Evolutionary conservation across 2,797 vertebrate genomes (phyloP).

Genomic region (Fistularia tabacaria): DNA sequence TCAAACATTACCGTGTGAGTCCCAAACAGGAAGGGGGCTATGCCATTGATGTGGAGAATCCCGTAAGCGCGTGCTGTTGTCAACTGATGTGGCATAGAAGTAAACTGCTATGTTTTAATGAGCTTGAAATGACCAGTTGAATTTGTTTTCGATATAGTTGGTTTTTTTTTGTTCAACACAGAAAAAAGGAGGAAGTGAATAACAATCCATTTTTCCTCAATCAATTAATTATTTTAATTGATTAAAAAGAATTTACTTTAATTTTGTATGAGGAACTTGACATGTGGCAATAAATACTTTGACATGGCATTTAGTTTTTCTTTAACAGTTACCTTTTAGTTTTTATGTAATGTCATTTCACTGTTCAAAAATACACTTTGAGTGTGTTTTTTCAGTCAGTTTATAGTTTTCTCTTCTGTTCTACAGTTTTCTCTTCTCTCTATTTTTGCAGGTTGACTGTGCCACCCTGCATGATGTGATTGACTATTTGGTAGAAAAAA

Average conservation of each 20-base stretch:
- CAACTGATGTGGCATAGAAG: background rate
- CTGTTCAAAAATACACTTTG: no score
- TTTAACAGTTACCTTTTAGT: no score
- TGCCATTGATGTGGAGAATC: conserved; percentile 73
- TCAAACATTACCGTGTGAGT: conserved; percentile 79
- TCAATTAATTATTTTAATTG: no score
- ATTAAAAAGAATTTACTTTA: no score
- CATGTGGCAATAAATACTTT: no score
- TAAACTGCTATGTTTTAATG: no score
- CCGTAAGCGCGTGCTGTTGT: conserved; percentile 68
- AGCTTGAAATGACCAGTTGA: background rate
- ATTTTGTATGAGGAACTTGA: no score
- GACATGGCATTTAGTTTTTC: no score
- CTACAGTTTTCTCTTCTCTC: background rate
- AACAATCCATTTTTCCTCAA: no score
- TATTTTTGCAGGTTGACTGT: conserved; percentile 66
- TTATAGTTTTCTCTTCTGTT: background rate
- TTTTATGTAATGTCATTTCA: no score
- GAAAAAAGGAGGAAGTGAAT: background rate
- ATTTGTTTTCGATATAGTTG: background rate
- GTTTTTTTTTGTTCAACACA: background rate
- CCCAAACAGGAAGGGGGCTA: conserved; percentile 55
- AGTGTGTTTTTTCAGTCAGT: background rate
- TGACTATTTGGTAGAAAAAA: conserved; percentile 67
- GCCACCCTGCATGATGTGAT: conserved; percentile 72